phyloP scores from a whole-genome alignment of 2,113 vertebrate genomes.

The Fulica atra region DNA sequence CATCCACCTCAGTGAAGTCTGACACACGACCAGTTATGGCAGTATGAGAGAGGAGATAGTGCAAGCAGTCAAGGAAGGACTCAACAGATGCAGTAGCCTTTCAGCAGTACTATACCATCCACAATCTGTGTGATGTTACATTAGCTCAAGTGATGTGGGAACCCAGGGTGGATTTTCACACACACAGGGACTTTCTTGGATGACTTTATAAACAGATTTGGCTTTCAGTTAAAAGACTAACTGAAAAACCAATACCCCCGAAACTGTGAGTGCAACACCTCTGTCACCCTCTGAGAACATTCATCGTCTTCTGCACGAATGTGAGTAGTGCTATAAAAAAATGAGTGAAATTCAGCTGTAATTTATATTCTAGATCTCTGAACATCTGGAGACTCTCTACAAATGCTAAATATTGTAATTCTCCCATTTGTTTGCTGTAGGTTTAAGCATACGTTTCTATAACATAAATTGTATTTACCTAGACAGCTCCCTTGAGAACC shows the following conservation, averaged over 20 bases:
- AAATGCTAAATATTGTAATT: background rate
- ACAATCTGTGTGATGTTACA: background rate
- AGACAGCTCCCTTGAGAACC: background rate
- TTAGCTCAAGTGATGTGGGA: background rate
- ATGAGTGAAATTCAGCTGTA: background rate
- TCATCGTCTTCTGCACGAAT: background rate
- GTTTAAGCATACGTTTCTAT: background rate
- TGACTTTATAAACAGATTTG: background rate
- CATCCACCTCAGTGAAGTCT: background rate
- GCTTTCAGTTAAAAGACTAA: background rate
- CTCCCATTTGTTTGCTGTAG: background rate
- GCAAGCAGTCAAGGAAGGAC: background rate
- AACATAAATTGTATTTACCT: background rate
- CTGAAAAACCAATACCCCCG: rapidly evolving
- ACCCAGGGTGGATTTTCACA: background rate
- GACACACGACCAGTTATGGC: background rate
- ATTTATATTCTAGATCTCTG: background rate
- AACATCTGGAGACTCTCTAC: background rate
- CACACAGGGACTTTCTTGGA: background rate
- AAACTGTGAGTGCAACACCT: background rate
- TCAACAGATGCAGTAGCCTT: background rate
- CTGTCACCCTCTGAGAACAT: background rate
- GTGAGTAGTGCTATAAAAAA: background rate
- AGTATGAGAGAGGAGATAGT: rapidly evolving
- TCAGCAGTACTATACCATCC: background rate